Base-by-base conservation (phyloP, 1,140 invertebrate species). In the Magallana ariakensis region DNA sequence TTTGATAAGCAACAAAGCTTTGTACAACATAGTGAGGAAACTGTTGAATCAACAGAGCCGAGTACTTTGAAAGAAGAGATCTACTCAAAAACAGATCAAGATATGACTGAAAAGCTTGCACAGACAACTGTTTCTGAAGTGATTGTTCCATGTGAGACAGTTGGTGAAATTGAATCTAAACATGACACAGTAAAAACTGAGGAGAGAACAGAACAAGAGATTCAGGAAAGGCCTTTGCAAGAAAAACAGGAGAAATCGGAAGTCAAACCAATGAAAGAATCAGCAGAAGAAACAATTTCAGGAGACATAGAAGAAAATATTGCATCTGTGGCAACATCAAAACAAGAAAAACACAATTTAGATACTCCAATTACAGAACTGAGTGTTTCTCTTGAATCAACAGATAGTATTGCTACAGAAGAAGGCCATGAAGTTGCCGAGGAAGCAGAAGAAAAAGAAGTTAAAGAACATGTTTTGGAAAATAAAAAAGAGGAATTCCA, bases 391-490 rank as follows among this genome's bases (percentile, higher is more conserved):
- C 33, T 46, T 46, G 33, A 46, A 46, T 46, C 33, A 46, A 46
- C 33, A 46, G 33, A 46, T 46, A 46, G 33, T 46, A 46, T 46
- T 46, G 33, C 33, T 46, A 46, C 33, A 46, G 33, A 46, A 46
- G 33, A 46, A 5, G 2, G 33, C 5, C 2, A 46, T 46, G 33
- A 46, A 46, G 75, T 33, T 26, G 26, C 53, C 16, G 19, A 80
- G 75, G 75, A 80, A 33, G n/a, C 26, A 26, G 57, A 85, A 85
- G 33, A 53, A 26, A 58, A 57, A 26, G 19, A 58, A 11, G 53
- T 83, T 4, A 57, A 58, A 83, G 19, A n/a, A 13, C 80, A 70
- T 2, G n/a, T 16, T 22, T 13, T 13, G 13, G 87, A 85, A 85
- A 22, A 55, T 19, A 1, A 19, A 57, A 46, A 80, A 26, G 19